Percentiles rank a stretch among this genome's conserved stretches.
phyloP scores from a whole-genome alignment of 2,888 invertebrate genomes.

The Prenolepis imparis region DNA sequence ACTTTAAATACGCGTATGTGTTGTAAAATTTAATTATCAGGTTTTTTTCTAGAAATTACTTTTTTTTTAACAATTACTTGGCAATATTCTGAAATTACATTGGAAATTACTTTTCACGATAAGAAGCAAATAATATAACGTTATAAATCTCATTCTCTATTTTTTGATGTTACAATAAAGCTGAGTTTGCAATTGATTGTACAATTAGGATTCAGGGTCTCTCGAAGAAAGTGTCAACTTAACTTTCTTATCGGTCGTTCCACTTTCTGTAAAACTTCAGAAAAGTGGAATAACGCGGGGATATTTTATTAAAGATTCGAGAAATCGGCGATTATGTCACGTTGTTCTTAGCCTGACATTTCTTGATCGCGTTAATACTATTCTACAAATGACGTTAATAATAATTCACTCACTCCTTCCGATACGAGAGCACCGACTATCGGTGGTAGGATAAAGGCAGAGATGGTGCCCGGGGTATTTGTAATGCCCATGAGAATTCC shows the following conservation, averaged over 20 bases:
- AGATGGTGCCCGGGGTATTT: slow-evolving; percentile 84
- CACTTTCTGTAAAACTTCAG: slow-evolving; percentile 34
- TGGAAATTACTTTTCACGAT: background rate
- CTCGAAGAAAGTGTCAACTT: slow-evolving; percentile 24
- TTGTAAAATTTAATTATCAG: slow-evolving; percentile 4
- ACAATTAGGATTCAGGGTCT: slow-evolving; percentile 37
- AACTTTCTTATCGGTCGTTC: slow-evolving; percentile 34
- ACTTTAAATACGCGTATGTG: background rate
- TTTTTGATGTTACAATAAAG: slow-evolving; percentile 25
- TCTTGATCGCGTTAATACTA: slow-evolving; percentile 1
- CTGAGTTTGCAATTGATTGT: slow-evolving; percentile 31
- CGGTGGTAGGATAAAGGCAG: slow-evolving; percentile 82
- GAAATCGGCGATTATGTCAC: slow-evolving; percentile 29
- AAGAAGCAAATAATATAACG: slow-evolving; percentile 5
- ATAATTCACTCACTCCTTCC: slow-evolving; percentile 77
- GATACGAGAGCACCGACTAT: slow-evolving; percentile 80
- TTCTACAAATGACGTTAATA: background rate
- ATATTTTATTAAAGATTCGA: slow-evolving; percentile 36
- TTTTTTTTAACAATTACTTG: background rate
- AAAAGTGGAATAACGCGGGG: slow-evolving; percentile 23
- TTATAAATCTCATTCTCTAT: slow-evolving; percentile 22
- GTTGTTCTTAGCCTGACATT: slow-evolving; percentile 20
- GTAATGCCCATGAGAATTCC: slow-evolving; percentile 85
- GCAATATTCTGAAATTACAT: slow-evolving; percentile 16
- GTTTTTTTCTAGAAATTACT: background rate